Conservation (phyloP, 2,888 invertebrate genomes). For the Drosophila differens region DNA sequence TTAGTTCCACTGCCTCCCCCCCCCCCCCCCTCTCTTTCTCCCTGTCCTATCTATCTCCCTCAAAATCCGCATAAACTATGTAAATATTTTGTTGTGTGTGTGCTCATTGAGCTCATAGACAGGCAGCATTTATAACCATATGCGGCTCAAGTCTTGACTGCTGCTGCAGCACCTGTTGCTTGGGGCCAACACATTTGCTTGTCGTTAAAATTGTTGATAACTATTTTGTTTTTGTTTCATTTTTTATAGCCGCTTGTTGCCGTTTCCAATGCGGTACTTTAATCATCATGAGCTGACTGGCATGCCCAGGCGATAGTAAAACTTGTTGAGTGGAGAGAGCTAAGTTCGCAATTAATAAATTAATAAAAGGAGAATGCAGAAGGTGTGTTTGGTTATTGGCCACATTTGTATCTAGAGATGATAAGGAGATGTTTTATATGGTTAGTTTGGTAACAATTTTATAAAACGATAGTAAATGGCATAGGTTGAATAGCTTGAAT, state of each 20-base stretch:
- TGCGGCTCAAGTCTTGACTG: conserved; percentile 58
- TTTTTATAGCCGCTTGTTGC: neutral
- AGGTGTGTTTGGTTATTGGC: neutral
- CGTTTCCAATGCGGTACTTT: conserved; percentile 23
- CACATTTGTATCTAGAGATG: neutral
- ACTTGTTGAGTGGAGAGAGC: conserved; percentile 5
- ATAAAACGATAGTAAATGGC: too few species aligned
- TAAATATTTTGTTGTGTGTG: conserved; percentile 25
- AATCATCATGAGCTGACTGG: conserved; percentile 7
- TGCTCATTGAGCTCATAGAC: conserved; percentile 47
- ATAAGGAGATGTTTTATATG: neutral
- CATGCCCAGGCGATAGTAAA: conserved; percentile 6
- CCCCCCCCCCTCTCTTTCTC: neutral
- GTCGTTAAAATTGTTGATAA: conserved; percentile 53
- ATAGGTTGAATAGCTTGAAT: neutral
- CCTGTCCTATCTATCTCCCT: neutral
- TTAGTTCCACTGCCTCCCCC: conserved; percentile 43
- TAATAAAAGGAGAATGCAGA: neutral
- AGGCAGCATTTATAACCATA: conserved; percentile 39
- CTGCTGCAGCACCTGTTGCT: conserved; percentile 65
- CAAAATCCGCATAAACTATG: conserved; percentile 21
- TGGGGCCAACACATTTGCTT: conserved; percentile 41
- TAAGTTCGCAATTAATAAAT: conserved; percentile 9
- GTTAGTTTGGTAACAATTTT: neutral
- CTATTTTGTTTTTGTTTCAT: conserved; percentile 13